These are phyloP conservation scores for Corbicula japonica DNA, from an alignment of 2,888 invertebrate genomes.

Conservation along the genomic window DNA sequence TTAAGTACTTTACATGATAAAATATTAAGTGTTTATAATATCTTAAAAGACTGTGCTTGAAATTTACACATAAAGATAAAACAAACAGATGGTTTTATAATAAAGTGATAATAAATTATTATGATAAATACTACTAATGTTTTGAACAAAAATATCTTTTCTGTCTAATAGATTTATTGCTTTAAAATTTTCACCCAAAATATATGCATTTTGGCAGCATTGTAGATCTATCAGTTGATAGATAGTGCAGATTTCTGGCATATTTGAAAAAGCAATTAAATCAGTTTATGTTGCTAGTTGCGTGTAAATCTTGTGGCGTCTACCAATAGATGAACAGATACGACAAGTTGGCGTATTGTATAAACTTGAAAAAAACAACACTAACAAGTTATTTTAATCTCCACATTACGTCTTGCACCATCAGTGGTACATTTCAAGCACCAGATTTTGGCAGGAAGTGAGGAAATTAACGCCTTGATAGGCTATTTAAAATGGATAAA, in stretches of 20 bases:
- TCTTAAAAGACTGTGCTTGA: too few species aligned
- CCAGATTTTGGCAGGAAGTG: slow-evolving; percentile 18
- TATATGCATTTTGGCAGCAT: not conserved
- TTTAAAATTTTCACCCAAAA: not conserved
- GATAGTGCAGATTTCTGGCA: slow-evolving; percentile 12
- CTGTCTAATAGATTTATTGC: slow-evolving; percentile 1
- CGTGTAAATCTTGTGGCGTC: slow-evolving; percentile 1
- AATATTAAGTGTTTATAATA: too few species aligned
- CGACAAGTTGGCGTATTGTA: slow-evolving; percentile 9
- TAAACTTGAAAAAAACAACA: slow-evolving; percentile 21
- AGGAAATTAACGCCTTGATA: slow-evolving; percentile 28
- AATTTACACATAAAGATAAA: too few species aligned
- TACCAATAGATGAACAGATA: not conserved
- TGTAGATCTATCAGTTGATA: slow-evolving; percentile 16
- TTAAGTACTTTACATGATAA: too few species aligned
- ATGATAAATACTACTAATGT: too few species aligned
- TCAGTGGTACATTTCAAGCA: slow-evolving; percentile 22
- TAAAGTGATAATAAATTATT: too few species aligned
- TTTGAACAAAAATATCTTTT: too few species aligned
- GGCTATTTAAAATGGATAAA: slow-evolving; percentile 54
- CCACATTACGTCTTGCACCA: not conserved
- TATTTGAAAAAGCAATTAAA: slow-evolving; percentile 27
- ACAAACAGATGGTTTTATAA: too few species aligned
- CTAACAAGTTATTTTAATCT: slow-evolving; percentile 23
- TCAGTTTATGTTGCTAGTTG: not conserved